phyloP scores from a whole-genome alignment of 2,797 vertebrate species.

The Sorex maritimensis region DNA sequence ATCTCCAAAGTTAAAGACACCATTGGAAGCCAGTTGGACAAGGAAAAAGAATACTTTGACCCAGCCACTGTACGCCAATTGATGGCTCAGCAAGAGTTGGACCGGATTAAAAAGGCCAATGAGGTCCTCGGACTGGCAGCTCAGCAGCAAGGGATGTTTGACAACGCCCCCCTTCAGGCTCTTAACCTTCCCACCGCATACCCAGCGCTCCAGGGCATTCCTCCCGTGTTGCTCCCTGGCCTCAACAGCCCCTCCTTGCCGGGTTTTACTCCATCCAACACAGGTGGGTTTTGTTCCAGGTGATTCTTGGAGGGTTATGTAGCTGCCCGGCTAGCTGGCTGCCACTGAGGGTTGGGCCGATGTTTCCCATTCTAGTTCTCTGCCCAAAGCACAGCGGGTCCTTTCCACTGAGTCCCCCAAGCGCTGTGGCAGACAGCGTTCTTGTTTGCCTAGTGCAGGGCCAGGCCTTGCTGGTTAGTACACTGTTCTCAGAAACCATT shows the following conservation, averaged over 20 bases:
- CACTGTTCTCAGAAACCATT: not conserved
- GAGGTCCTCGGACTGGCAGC: conserved; percentile 98
- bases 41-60: conserved; percentile 99
- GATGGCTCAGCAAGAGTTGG: conserved; percentile 99
- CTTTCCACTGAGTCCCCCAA: not conserved
- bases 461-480: not conserved
- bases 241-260: conserved; percentile 98
- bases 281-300: conserved; percentile 93
- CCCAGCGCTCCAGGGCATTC: conserved; percentile 97
- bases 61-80: conserved; percentile 99
- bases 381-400: not conserved
- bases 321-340: not conserved
- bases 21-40: conserved; percentile 99
- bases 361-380: not conserved
- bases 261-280: conserved; percentile 98
- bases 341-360: not conserved
- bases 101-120: conserved; percentile 99
- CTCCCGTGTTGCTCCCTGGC: conserved; percentile 98
- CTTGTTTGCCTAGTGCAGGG: not conserved
- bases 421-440: not conserved
- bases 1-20: conserved; percentile 99
- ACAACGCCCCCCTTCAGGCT: conserved; percentile 97
- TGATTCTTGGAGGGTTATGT: not conserved
- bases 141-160: conserved; percentile 97
- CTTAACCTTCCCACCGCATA: conserved; percentile 98